Base-by-base conservation (phyloP, 1,140 invertebrate species). In the Anastrepha obliqua region DNA sequence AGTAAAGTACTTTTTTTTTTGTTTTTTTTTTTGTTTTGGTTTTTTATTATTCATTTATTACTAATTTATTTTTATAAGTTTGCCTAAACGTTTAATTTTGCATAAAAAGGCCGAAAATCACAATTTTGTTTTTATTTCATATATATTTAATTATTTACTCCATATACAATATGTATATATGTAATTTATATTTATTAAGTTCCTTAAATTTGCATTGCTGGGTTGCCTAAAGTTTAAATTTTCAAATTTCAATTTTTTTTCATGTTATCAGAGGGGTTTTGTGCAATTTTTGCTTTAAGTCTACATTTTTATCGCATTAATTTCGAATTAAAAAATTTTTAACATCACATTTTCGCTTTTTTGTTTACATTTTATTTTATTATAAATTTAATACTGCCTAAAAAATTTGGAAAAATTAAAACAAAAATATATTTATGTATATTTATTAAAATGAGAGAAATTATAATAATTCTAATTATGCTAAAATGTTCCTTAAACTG, bases 91-190 rank as follows among this genome's bases (percentile, higher is more conserved):
- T 81, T 81, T 55, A 81, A 81, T 81, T 81, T 81, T 81, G 74
- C 74, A 81, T 90, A 92, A 91, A 92, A 92, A 92, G 91, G 91
- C 91, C 91, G 91, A 92, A 92, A 92, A 92, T 92, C 91, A 92
- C 91, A 92, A 92, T 92, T 92, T 92, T 92, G 91, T 90, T 92
- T 92, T 91, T 86, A 42, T 51, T 85, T 85, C 8, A n/a, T 74
- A 70, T 17, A 81, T 64, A 60, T 87, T 39, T 85, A 51, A 81
- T 85, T 55, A 59, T 70, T 85, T 85, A 47, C 59, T 65, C 39
- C 29, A 51, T 55, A 39, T 55, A 78, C 51, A 55, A 55, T 8
- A 51, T 81, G 29, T 29, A n/a, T 81, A 81, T 55, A 81, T 81
- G 11, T 87, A n/a, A 47, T 65, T 87, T 51, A 55, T 20, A 58